phyloP scores from a whole-genome alignment of 1,140 invertebrate genomes.

The Coelopa frigida region DNA sequence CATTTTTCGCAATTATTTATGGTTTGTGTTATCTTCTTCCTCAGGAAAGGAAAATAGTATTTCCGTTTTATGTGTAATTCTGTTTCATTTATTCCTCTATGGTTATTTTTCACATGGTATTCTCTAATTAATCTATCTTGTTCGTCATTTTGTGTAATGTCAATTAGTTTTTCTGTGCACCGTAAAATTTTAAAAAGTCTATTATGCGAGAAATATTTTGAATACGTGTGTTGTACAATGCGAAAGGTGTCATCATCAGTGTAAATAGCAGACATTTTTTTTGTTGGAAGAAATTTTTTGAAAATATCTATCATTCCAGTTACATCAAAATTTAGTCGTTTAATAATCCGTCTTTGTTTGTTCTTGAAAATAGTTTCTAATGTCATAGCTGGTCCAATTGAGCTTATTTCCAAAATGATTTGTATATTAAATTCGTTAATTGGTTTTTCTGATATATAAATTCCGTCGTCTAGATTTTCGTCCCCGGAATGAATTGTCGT shows the following conservation, averaged over 20 bases:
- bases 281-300: constrained; percentile 16
- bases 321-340: constrained; percentile 5
- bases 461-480: constrained; percentile 10
- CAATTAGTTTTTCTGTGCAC: constrained; percentile 20
- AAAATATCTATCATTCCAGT: constrained; percentile 16
- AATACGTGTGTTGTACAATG: constrained; percentile 9
- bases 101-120: constrained; percentile 34
- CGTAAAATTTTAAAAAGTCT: constrained; percentile 23
- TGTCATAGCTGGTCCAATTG: constrained; percentile 9
- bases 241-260: constrained; percentile 16
- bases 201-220: constrained; percentile 18
- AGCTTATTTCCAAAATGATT: too few species aligned
- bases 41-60: constrained; percentile 36
- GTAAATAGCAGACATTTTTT: constrained; percentile 14
- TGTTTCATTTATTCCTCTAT: constrained; percentile 39
- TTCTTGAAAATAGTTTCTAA: constrained; percentile 13
- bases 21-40: neutral
- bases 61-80: constrained; percentile 31
- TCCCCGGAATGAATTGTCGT: constrained; percentile 7
- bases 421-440: too few species aligned
- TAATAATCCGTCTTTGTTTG: constrained; percentile 15
- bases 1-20: constrained; percentile 9
- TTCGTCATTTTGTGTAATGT: constrained; percentile 24
- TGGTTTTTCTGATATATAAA: constrained; percentile 16
- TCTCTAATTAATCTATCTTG: constrained; percentile 28